Base-by-base conservation (phyloP, 2,113 vertebrate genomes). In the Apus apus region DNA sequence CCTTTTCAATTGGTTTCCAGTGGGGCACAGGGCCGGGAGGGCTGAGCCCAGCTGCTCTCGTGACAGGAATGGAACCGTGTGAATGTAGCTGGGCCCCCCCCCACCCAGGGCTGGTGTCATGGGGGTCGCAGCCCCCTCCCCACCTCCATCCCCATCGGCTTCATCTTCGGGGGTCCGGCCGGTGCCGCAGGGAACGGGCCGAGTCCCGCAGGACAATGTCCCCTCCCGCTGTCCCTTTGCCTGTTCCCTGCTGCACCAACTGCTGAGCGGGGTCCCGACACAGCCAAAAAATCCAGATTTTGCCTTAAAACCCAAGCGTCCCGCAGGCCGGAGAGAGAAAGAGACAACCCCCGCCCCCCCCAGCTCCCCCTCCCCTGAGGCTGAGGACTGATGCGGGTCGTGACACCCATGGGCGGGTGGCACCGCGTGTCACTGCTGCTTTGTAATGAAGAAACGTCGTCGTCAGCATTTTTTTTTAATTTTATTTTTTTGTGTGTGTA, bases 51-150 rank as follows among this genome's bases (percentile, higher is more conserved):
- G 91, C 71, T 40, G 84, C 80, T 87, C 73, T 72, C 27, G 22
- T 75, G 92, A 87, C 94, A 90, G 86, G 89, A 90, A 87, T 87
- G 78, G 78, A 92, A 90, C 94, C 92, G 43, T 87, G 92, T 90
- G 93, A 91, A 89, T 86, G 82, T 94, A 91, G 88, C 85, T 93
- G 91, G 72, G 71, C 22, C 30, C 72, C 50, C 32, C n/a, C 27
- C 54, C 54, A 6, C 26, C 15, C 45, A 22, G 48, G 54, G 65
- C 70, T 73, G 91, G 53, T 57, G 87, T 15, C 29, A 2, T 51
- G 53, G 57, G 50, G 30, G 50, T 19, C 32, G 5, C 72, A 71
- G 74, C 66, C 46, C 48, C 38, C 43, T 48, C 64, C 51, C 45
- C 29, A 15, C 20, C 70, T 23, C 38, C 62, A 7, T 48, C 64